Evolutionary conservation across 1,140 invertebrate species (phyloP).

Genomic region (Dysdera silvatica): DNA sequence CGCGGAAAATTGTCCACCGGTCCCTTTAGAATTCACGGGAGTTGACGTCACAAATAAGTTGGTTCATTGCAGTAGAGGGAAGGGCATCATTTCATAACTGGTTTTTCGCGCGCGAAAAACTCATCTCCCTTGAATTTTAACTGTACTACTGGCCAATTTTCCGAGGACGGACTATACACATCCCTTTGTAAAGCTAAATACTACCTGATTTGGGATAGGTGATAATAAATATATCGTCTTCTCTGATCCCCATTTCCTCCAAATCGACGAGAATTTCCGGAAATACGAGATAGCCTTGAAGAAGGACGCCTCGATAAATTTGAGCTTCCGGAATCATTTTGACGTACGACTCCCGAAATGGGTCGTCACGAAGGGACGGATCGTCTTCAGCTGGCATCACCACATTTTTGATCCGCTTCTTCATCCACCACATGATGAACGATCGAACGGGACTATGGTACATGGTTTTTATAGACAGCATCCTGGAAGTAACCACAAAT

Average conservation of each 20-base stretch:
- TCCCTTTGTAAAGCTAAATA: background rate
- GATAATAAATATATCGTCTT: conserved; percentile 43
- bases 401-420: background rate
- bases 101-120: too few species aligned
- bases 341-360: conserved; percentile 20
- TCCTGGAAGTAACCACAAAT: too few species aligned
- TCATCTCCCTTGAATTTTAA: too few species aligned
- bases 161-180: too few species aligned
- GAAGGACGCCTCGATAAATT: conserved; percentile 20
- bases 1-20: too few species aligned
- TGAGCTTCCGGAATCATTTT: conserved; percentile 31
- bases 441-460: conserved; percentile 14
- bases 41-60: too few species aligned
- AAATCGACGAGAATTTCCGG: conserved; percentile 23
- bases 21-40: too few species aligned
- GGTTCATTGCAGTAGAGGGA: too few species aligned
- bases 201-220: conserved; percentile 43
- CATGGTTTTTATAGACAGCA: conserved; percentile 21
- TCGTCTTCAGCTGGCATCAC: conserved; percentile 1
- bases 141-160: too few species aligned
- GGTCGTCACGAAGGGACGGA: background rate
- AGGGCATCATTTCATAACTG: too few species aligned
- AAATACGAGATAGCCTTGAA: conserved; percentile 33
- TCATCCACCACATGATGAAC: conserved; percentile 3
- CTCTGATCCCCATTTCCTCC: conserved; percentile 28